Conservation (phyloP, 2,113 vertebrate genomes). For the Callorhinus ursinus region DNA sequence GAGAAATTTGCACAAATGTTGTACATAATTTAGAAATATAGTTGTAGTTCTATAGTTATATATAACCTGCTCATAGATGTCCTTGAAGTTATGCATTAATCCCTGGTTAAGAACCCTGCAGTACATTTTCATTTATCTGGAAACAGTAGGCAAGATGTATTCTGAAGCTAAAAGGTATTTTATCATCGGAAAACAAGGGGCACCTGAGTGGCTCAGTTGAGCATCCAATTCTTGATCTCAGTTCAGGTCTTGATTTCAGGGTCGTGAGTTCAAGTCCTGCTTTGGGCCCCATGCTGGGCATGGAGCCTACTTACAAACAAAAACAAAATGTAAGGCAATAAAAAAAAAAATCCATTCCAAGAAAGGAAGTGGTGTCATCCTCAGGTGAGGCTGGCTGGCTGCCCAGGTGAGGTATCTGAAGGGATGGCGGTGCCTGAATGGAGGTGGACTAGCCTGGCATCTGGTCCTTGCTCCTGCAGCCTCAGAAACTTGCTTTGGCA, state of each 20-base stretch:
- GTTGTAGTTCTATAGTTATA: not conserved
- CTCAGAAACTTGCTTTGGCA: not conserved
- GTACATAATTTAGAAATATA: not conserved
- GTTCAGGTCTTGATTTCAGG: not conserved
- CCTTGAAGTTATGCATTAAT: not conserved
- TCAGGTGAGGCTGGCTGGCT: not conserved
- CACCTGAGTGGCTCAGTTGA: not conserved
- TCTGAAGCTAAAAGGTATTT: conserved; percentile 50
- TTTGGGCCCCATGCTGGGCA: not conserved
- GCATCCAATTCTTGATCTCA: not conserved
- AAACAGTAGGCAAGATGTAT: conserved; percentile 17
- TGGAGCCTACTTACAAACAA: not conserved
- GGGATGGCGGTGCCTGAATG: too few species aligned
- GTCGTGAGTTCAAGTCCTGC: not conserved
- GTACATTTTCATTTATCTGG: not conserved
- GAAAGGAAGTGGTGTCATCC: not conserved
- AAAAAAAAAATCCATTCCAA: not conserved
- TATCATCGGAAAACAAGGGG: not conserved
- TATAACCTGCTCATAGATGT: not conserved
- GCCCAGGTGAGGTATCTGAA: not conserved
- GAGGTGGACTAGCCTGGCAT: not conserved
- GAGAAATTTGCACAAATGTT: not conserved
- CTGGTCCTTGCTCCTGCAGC: not conserved
- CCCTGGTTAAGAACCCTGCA: not conserved
- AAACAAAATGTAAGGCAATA: not conserved